A percentile compares a stretch with the other conserved stretches of the same genome.
Evolutionary conservation across 2,797 vertebrate species (phyloP).

Genomic region (Echiichthys vipera): DNA sequence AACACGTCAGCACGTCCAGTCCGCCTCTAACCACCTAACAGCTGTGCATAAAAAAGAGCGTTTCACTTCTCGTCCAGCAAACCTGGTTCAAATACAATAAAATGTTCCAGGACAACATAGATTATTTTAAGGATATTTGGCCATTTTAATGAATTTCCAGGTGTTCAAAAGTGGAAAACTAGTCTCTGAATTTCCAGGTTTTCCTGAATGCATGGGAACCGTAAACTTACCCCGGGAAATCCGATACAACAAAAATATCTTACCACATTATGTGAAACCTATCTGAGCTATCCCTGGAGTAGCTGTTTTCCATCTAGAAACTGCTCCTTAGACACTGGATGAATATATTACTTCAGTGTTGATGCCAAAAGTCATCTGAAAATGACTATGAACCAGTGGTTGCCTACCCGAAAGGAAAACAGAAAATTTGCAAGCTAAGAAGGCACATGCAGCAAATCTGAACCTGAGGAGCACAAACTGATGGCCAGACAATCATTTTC

Average conservation of each 20-base stretch:
- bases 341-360: constrained; percentile 36
- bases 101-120: too few species aligned
- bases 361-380: constrained; percentile 32
- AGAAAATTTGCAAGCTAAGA: constrained; percentile 30
- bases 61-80: too few species aligned
- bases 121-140: too few species aligned
- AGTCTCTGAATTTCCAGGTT: too few species aligned
- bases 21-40: too few species aligned
- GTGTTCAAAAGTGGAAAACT: too few species aligned
- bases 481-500: constrained; percentile 46
- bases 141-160: too few species aligned
- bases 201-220: too few species aligned
- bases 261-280: background rate
- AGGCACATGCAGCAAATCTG: constrained; percentile 5
- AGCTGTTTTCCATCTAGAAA: constrained; percentile 40
- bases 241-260: constrained; percentile 2
- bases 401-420: constrained; percentile 50
- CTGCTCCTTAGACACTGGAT: constrained; percentile 2
- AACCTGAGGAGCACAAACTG: constrained; percentile 19
- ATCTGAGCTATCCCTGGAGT: constrained; percentile 14
- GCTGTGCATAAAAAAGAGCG: too few species aligned
- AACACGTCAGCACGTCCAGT: too few species aligned
- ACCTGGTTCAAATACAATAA: too few species aligned
- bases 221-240: too few species aligned
- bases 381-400: constrained; percentile 40